Base-by-base conservation (phyloP, 1,140 invertebrate species). In the Lerema accius region DNA sequence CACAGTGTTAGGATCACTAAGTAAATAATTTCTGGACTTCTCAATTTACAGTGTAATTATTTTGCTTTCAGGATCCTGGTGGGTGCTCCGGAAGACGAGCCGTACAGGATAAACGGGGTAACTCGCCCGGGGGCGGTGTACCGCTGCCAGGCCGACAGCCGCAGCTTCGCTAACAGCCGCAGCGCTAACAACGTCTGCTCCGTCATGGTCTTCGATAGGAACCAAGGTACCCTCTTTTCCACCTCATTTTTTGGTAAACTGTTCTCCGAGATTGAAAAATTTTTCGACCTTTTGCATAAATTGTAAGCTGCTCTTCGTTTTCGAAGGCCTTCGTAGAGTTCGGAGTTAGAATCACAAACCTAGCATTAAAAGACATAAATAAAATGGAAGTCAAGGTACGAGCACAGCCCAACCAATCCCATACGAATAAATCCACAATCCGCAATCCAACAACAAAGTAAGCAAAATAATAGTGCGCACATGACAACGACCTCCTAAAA, bases 81-180 rank as follows among this genome's bases (percentile, higher is more conserved):
- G 49, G 84, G 84, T 4, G 84, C 84, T 2, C 84, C 84, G 37
- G 82, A 84, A 58, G 84, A 81, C 42, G 77, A 86, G 35, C 79
- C 82, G 1, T 73, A 71, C 26, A 66, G 59, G 5, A 53, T 78
- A 7, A 51, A 46, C 28, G 72, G 65, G 0, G 76, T 86, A 10
- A 65, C 64, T 26, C 51, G 75, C 4, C 83, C 83, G 0, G 84
- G 84, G 0, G 82, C 80, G 1, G 84, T 86, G 49, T 86, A 84
- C 67, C 71, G 78, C 49, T 86, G 84, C 60, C 70, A 76, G 49
- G 74, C 82, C 0, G 71, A 73, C 5, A 48, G 64, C 28, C 55
- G 80, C 3, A 66, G 68, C 4, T 73, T 70, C 58, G 49, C 65
- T 5, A 76, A 68, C 45, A 55, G 48, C 13, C 42, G 28, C 16